A percentile compares a stretch with the other conserved stretches of the same genome.
Evolutionary conservation across 2,888 invertebrate genomes (phyloP).

Genomic region (Mimumesa dahlbomi): DNA sequence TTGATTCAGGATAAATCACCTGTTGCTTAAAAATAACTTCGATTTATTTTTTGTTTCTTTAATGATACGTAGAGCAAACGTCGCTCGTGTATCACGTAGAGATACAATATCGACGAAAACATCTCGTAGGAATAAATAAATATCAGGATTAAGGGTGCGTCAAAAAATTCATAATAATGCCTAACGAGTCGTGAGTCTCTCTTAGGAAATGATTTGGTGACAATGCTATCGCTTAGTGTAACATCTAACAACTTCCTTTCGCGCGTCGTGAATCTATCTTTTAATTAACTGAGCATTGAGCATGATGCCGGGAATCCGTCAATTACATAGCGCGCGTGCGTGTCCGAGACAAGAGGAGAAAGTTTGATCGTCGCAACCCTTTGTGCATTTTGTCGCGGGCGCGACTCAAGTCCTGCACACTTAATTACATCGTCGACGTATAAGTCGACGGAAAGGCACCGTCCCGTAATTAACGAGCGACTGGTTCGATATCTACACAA

Average conservation of each 20-base stretch:
- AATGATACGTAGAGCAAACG: background rate
- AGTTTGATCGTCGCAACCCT: conserved; percentile 51
- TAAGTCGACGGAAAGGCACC: conserved; percentile 9
- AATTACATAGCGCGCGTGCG: conserved; percentile 60
- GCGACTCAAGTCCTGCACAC: conserved; percentile 5
- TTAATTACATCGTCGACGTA: conserved; percentile 36
- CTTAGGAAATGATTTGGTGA: conserved; percentile 4
- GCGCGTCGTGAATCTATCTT: conserved; percentile 43
- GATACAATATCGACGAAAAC: background rate
- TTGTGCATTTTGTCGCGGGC: conserved; percentile 15
- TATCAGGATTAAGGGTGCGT: background rate
- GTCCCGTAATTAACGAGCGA: conserved; percentile 41
- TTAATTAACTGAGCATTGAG: conserved; percentile 68
- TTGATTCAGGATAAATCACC: conserved; percentile 10
- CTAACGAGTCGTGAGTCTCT: background rate
- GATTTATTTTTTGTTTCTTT: background rate
- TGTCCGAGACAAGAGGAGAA: conserved; percentile 62
- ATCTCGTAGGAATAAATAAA: background rate
- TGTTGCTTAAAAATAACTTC: conserved; percentile 1
- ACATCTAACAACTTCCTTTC: conserved; percentile 59
- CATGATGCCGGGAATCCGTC: conserved; percentile 68
- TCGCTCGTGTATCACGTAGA: background rate
- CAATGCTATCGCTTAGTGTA: conserved; percentile 38
- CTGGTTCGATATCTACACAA: conserved; percentile 18
- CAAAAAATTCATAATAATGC: background rate